Evolutionary conservation across 2,888 invertebrate genomes (phyloP).

Genomic region (Sesia bembeciformis): DNA sequence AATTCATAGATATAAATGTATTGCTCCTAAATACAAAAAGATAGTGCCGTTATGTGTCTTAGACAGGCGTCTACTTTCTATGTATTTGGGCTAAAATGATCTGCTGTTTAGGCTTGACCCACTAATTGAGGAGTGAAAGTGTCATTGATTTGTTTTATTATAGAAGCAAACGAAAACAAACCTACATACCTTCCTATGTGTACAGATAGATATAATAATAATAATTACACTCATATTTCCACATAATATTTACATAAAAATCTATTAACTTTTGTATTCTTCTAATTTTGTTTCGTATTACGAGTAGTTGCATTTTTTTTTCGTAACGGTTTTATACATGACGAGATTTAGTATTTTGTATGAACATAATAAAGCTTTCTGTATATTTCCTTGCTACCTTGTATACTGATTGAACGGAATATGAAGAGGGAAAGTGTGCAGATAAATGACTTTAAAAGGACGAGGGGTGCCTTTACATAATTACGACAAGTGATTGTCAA

Average conservation of each 20-base stretch:
- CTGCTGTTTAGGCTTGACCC: constrained; percentile 6
- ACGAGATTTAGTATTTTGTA: too few relatives aligned
- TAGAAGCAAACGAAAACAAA: background rate
- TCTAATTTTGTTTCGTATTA: too few relatives aligned
- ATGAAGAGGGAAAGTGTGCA: background rate
- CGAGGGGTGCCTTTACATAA: background rate
- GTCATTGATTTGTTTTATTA: constrained; percentile 19
- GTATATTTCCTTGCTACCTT: too few relatives aligned
- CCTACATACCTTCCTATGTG: background rate
- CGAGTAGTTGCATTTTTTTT: too few relatives aligned
- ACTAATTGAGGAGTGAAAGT: constrained; percentile 37
- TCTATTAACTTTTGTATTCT: too few relatives aligned
- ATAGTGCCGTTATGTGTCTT: constrained; percentile 17
- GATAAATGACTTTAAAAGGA: background rate
- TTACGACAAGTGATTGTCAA: background rate
- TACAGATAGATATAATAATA: background rate
- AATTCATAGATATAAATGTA: background rate
- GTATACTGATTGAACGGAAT: background rate
- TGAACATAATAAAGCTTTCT: too few relatives aligned
- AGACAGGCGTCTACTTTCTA: constrained; percentile 20
- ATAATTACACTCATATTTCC: too few relatives aligned
- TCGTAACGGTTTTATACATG: too few relatives aligned
- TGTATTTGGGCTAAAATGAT: constrained; percentile 23
- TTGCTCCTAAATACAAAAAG: constrained; percentile 4
- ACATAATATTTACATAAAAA: too few relatives aligned